Percentiles rank a stretch among this genome's conserved stretches.
These are phyloP conservation scores for Zapus hudsonius DNA, from an alignment of 2,113 vertebrate species.

Conservation along the genomic window DNA sequence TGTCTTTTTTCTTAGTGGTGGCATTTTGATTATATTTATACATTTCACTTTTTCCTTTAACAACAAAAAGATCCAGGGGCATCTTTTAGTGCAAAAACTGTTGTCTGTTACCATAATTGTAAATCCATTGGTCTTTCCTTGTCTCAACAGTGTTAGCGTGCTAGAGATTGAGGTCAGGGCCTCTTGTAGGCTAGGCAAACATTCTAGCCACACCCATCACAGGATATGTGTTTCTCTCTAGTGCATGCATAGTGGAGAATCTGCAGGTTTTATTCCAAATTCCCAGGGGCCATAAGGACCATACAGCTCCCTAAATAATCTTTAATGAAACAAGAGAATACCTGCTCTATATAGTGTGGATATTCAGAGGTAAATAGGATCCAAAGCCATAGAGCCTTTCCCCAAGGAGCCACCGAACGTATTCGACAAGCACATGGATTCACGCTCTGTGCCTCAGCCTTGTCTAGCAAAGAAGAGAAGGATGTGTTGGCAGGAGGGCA, in stretches of 20 bases:
- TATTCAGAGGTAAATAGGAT: neutral
- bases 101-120: neutral
- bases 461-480: neutral
- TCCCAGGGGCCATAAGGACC: neutral
- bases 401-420: rapidly evolving
- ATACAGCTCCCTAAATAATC: neutral
- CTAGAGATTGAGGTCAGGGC: neutral
- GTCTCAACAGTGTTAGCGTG: neutral
- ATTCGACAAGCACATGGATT: no score
- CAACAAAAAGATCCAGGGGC: neutral
- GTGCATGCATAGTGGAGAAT: neutral
- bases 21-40: neutral
- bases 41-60: neutral
- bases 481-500: neutral
- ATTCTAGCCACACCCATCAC: neutral
- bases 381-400: neutral
- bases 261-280: neutral
- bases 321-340: constrained; percentile 7
- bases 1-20: neutral
- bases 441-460: neutral
- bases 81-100: neutral
- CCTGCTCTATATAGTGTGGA: neutral
- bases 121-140: neutral
- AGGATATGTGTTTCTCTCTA: neutral
- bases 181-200: neutral